Conservation (phyloP, 2,888 invertebrate species). For the Cotesia congregata region DNA sequence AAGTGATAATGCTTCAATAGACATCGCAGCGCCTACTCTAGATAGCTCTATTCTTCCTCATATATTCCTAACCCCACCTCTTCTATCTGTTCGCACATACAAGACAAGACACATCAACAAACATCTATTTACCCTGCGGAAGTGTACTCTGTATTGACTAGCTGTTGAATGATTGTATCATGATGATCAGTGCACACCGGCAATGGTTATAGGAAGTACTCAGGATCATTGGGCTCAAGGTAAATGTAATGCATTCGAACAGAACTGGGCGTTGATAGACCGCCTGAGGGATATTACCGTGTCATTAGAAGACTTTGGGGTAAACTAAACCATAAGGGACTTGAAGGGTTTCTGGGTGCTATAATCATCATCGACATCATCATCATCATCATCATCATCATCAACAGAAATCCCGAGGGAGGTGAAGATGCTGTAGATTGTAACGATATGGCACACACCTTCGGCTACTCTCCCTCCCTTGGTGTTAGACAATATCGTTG, state of each 20-base stretch:
- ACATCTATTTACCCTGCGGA: neutral
- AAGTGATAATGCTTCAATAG: slow-evolving; percentile 50
- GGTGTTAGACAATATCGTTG: slow-evolving; percentile 58
- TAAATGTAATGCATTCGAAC: slow-evolving; percentile 32
- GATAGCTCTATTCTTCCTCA: slow-evolving; percentile 24
- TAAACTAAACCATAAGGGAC: slow-evolving; percentile 5
- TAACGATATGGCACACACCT: slow-evolving; percentile 54
- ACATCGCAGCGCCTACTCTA: slow-evolving; percentile 7
- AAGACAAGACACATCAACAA: too few relatives aligned
- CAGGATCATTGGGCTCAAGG: slow-evolving; percentile 19
- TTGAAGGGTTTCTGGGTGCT: slow-evolving; percentile 21
- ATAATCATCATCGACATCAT: neutral
- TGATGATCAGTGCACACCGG: neutral
- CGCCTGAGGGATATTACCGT: slow-evolving; percentile 62
- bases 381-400: neutral
- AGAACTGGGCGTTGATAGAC: slow-evolving; percentile 54
- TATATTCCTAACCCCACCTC: slow-evolving; percentile 18
- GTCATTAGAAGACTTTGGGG: slow-evolving; percentile 54
- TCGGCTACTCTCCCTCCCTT: too few relatives aligned
- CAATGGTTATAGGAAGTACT: slow-evolving; percentile 15
- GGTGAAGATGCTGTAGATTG: slow-evolving; percentile 51
- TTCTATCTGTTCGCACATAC: too few relatives aligned
- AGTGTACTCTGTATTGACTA: neutral
- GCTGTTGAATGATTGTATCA: slow-evolving; percentile 11
- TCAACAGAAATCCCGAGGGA: slow-evolving; percentile 29